phyloP scores from a whole-genome alignment of 2,888 invertebrate genomes.

The Latrodectus elegans region DNA sequence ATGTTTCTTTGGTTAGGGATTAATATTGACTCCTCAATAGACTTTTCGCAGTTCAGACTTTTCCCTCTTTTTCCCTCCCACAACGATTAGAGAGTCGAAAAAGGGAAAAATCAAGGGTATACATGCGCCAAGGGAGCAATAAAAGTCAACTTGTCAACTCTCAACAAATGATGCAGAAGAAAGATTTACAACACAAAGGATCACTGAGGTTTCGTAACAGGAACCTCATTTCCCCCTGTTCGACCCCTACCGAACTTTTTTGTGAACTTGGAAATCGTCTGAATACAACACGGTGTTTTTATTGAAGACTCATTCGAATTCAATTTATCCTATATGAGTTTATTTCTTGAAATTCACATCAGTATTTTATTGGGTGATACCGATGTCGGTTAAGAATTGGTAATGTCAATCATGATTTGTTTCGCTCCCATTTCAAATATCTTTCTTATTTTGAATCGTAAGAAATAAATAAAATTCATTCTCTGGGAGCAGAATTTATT shows the following conservation, averaged over 20 bases:
- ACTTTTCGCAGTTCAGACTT: constrained; percentile 1
- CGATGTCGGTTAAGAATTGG: too few species aligned
- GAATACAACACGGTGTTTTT: not conserved
- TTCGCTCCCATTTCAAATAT: too few species aligned
- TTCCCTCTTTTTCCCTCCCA: constrained; percentile 9
- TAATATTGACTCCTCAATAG: constrained; percentile 4
- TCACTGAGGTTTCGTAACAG: constrained; percentile 19
- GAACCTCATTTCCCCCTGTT: not conserved
- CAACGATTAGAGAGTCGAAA: constrained; percentile 45
- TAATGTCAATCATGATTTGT: too few species aligned
- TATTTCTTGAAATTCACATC: too few species aligned
- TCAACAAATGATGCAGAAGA: constrained; percentile 57
- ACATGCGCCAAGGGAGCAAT: constrained; percentile 34
- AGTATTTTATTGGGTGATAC: too few species aligned
- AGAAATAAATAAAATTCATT: too few species aligned
- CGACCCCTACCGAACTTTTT: not conserved
- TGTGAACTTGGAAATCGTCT: not conserved
- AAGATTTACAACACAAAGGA: constrained; percentile 50
- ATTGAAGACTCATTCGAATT: too few species aligned
- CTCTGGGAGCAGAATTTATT: too few species aligned
- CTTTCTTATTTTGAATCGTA: too few species aligned
- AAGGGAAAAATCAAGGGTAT: constrained; percentile 23
- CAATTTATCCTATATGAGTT: too few species aligned
- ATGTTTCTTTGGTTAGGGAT: constrained; percentile 30
- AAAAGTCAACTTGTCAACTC: constrained; percentile 56